Evolutionary conservation across 2,888 invertebrate genomes (phyloP).

Genomic region (Harmothoe impar): DNA sequence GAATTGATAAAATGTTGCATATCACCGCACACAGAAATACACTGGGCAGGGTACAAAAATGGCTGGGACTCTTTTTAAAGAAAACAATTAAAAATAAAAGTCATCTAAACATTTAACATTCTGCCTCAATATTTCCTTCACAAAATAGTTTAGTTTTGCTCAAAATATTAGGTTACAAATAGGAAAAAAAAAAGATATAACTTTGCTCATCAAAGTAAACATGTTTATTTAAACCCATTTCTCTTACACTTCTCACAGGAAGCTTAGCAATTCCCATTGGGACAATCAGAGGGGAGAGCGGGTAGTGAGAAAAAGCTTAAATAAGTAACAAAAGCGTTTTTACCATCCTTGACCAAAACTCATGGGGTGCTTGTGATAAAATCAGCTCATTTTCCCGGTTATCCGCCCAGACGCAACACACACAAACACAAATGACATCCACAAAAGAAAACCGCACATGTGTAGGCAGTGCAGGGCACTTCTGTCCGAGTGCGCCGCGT

Average conservation of each 20-base stretch:
- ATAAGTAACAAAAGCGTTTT: no score
- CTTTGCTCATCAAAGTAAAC: no score
- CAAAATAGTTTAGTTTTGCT: neutral
- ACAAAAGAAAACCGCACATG: conserved; percentile 33
- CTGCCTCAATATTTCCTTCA: neutral
- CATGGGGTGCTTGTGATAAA: no score
- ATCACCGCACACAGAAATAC: conserved; percentile 43
- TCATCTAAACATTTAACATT: neutral
- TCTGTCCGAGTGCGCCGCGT: neutral
- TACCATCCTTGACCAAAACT: no score
- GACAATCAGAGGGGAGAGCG: no score
- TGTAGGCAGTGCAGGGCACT: neutral
- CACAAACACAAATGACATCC: conserved; percentile 28
- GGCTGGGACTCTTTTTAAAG: neutral
- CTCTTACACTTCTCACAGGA: no score
- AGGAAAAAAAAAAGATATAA: no score
- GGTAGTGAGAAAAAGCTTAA: no score
- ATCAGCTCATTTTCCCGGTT: neutral
- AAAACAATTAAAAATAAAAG: neutral
- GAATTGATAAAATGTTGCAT: conserved; percentile 3
- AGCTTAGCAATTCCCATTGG: no score
- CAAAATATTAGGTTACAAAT: no score
- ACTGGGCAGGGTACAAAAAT: conserved; percentile 8
- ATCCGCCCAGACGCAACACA: conserved; percentile 48
- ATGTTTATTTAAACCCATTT: no score